phyloP scores from a whole-genome alignment of 2,113 vertebrate species.

The Anguilla rostrata region DNA sequence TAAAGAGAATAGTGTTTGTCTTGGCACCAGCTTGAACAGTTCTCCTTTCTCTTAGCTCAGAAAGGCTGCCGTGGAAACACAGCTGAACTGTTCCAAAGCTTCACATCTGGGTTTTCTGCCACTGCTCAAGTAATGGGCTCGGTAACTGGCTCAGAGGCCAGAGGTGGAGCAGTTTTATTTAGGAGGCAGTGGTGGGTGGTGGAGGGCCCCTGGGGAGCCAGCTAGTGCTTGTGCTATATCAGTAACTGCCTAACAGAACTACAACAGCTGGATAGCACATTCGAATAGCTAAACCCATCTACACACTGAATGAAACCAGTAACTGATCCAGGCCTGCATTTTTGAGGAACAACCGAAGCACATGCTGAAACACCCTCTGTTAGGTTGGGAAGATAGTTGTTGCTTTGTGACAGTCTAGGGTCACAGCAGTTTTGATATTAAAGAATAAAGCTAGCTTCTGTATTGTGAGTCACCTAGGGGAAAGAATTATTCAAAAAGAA shows the following conservation, averaged over 20 bases:
- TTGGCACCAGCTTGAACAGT: not conserved
- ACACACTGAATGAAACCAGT: not conserved
- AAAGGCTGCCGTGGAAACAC: not conserved
- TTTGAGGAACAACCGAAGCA: not conserved
- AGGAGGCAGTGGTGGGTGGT: not conserved
- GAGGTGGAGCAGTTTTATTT: not conserved
- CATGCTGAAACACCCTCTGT: not conserved
- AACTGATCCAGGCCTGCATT: not conserved
- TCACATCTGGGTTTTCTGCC: not conserved
- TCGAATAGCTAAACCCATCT: not conserved
- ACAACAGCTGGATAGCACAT: not conserved
- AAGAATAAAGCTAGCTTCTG: not conserved
- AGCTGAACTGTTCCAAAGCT: constrained; percentile 3
- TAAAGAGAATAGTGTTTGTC: not conserved
- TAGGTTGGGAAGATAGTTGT: not conserved
- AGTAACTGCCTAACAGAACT: not conserved
- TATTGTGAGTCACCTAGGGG: not conserved
- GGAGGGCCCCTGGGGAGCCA: too few relatives aligned
- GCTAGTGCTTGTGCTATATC: not conserved
- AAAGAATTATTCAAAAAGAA: not conserved
- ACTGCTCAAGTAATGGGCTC: constrained; percentile 25
- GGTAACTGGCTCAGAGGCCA: not conserved
- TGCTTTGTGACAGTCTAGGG: not conserved
- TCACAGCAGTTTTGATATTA: not conserved
- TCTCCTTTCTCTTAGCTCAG: not conserved